These are phyloP conservation scores for Eubucco bourcierii DNA, from an alignment of 2,113 vertebrate species.

Conservation along the genomic window DNA sequence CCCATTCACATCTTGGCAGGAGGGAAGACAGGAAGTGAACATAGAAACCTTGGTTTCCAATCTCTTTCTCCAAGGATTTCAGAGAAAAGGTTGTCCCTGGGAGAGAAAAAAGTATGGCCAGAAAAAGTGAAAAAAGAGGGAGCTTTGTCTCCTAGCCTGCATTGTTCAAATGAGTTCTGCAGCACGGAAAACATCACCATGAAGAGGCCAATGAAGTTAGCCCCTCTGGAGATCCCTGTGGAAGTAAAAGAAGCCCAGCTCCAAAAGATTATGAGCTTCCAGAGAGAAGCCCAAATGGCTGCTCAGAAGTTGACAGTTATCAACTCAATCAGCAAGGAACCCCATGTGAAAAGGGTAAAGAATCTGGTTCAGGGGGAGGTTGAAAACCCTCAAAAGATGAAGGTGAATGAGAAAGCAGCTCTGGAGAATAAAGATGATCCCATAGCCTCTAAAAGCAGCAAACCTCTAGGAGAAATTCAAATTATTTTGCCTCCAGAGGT, in stretches of 20 bases:
- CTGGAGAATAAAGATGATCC: slow-evolving; percentile 11
- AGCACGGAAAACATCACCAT: slow-evolving; percentile 31
- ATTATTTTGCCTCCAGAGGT: slow-evolving; percentile 45
- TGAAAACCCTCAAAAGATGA: slow-evolving; percentile 42
- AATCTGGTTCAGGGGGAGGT: slow-evolving; percentile 42
- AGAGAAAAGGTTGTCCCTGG: slow-evolving; percentile 4
- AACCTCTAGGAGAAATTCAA: slow-evolving; percentile 58
- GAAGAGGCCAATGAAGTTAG: slow-evolving; percentile 76
- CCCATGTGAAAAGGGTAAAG: slow-evolving; percentile 42
- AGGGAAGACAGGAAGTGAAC: slow-evolving; percentile 10
- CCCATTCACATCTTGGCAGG: background rate
- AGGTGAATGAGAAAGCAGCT: slow-evolving; percentile 3
- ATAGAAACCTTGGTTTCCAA: background rate
- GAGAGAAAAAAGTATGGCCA: slow-evolving; percentile 23
- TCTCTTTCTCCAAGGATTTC: slow-evolving; percentile 39
- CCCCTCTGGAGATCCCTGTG: slow-evolving; percentile 76
- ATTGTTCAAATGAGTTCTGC: background rate
- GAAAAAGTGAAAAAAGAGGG: slow-evolving; percentile 33
- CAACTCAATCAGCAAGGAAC: slow-evolving; percentile 6
- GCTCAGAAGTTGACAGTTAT: slow-evolving; percentile 19
- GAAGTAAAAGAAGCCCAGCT: slow-evolving; percentile 77
- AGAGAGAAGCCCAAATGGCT: slow-evolving; percentile 61
- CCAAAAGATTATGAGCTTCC: slow-evolving; percentile 72
- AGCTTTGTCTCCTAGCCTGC: slow-evolving; percentile 21
- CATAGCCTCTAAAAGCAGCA: background rate